Evolutionary conservation across 2,113 vertebrate genomes (phyloP), one percentile per base, ranked within the genome.

Genomic region (Lanius collurio): DNA sequence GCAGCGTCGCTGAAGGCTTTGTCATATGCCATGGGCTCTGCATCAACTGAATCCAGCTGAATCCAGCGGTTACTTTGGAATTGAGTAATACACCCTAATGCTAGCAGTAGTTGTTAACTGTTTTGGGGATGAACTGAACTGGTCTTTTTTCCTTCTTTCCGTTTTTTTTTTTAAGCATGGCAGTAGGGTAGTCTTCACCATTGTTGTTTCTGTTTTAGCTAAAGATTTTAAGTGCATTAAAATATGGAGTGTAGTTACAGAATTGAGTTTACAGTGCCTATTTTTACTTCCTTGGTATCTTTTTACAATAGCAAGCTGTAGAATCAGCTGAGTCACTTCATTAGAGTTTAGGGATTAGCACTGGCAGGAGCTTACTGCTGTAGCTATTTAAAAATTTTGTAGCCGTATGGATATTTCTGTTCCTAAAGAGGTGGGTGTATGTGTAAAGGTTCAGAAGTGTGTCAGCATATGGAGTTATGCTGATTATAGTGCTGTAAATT

Each of bases 271-370:
- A 22, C 55, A 39, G 67, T 65, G 33, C 46, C 71, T 87, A 15
- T 85, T 93, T 93, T 94, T 93, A 90, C 42, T 87, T 78, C 55
- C 67, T 85, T 60, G 37, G 19, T 94, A 55, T 90, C 49, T 94
- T 78, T 93, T 79, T 80, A 79, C 44, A n/a, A 73, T 76, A 78
- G 28, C 68, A 47, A 60, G 55, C 68, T 88, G 63, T 79, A 90
- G 77, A 95, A 95, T 95, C 85, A 90, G 88, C 85, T 93, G 94
- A 96, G 92, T 97, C 95, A 95, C 64, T 83, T 94, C 13, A 35
- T 92, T 93, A 0, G 70, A 33, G 78, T 90, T 84, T 62, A 89
- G 44, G 59, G 75, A 70, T 94, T 93, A 91, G 78, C 22, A 4
- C 37, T 68, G 79, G 31, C 39, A 83, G 70, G 53, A 92, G 88